Base-by-base conservation (phyloP, 2,888 invertebrate species). In the Hydriomena furcata region DNA sequence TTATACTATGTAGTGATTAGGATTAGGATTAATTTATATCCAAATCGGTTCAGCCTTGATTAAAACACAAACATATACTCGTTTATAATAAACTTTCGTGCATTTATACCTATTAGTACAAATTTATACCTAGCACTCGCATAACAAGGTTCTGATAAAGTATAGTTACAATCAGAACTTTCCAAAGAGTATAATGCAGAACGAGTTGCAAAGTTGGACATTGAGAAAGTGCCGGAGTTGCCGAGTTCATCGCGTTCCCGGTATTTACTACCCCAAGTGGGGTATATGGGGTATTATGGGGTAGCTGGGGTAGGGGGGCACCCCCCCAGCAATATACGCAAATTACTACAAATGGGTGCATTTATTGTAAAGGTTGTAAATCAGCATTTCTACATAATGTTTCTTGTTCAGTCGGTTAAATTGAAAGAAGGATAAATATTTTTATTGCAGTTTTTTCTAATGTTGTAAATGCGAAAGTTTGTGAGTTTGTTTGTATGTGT, bases 151-250 rank as follows among this genome's bases (percentile, higher is more conserved):
- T 7, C 21, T 34, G 10, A 10, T 34, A 10, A 28, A 20, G 28
- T 11, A 27, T 38, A n/a, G 20, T 7, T 11, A 21, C 21, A 12
- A 34, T 34, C 34, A 17, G 8, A 40, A 40, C 21, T 24, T 17
- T 5, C n/a, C 8, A 24, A 20, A 25, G 17, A 43, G 30, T 40
- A 42, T 42, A 32, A 41, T 32, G 32, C 23, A 24, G 24, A 24
- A 17, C 24, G 25, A 43, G 31, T 51, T 17, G 28, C 25, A 17
- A 55, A 55, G 48, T 55, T 55, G 24, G 55, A 52, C 55, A 34
- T 41, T 55, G 52, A 52, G 44, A 40, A 30, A 44, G 40, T 47
- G 35, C 10, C 8, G n/a, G 8, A 40, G 38, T 24, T 27, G 24
- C 7, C 24, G 42, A 43, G 40, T 35, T 43, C 23, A 27, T 10